Base-by-base conservation (phyloP, 1,140 invertebrate genomes). In the Galleria mellonella region DNA sequence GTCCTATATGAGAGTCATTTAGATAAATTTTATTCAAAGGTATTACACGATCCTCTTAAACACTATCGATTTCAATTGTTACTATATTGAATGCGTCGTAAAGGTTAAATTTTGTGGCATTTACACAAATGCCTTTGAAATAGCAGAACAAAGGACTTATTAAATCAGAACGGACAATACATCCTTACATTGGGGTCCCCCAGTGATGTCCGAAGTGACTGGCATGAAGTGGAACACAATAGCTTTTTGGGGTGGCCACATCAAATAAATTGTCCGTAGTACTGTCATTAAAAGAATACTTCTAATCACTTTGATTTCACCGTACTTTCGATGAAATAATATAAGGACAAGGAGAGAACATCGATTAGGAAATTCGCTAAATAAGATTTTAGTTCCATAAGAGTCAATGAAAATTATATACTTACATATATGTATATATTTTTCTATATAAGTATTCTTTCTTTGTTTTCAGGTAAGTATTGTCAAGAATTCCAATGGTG, bases 171-270 rank as follows among this genome's bases (percentile, higher is more conserved):
- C 55, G 52, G 47, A 76, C 65, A 65, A 68, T 67, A 50, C 47
- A 51, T 55, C 46, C 53, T 42, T 50, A 50, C 47, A 66, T 62
- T 63, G 48, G n/a, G 33, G 48, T 70, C 69, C 65, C 76, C 68
- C 48, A 52, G 55, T 54, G 45, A 53, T 38, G 63, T 64, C 63
- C 51, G 45, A 53, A 64, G 48, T 71, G 66, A 66, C 59, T 73
- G 69, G 64, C 67, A 62, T 73, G 61, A 62, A 77, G 66, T 58
- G 63, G 61, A 64, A 62, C 51, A 81, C 73, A 81, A 81, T 71
- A 59, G 60, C 43, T 46, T 39, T 23, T 51, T 55, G 63, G 71
- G 69, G 67, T 75, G 71, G 61, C 55, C 69, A 62, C 54, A 66
- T 56, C 64, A 65, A 47, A 70, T 75, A 76, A 72, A 78, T 73